Evolutionary conservation across 1,140 invertebrate species (phyloP).

Genomic region (Ephestia elutella): DNA sequence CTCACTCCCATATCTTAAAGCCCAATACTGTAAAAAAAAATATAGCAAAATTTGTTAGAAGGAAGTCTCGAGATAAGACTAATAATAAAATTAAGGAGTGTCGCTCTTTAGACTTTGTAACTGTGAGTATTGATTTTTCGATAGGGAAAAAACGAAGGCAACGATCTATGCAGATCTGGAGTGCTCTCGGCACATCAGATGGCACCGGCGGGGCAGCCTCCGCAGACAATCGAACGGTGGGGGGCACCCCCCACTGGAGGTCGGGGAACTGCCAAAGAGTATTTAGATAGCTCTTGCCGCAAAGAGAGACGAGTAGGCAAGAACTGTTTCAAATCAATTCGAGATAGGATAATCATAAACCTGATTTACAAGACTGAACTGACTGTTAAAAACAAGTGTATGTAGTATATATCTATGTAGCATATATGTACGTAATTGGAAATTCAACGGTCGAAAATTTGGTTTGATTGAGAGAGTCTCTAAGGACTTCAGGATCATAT

Average conservation of each 20-base stretch:
- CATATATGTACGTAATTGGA: too few relatives aligned
- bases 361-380: too few relatives aligned
- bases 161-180: conserved; percentile 74
- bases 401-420: too few relatives aligned
- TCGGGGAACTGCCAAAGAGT: conserved; percentile 61
- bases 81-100: conserved; percentile 55
- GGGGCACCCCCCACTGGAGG: conserved; percentile 55
- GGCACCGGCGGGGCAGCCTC: conserved; percentile 71
- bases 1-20: too few relatives aligned
- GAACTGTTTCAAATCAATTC: background rate
- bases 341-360: too few relatives aligned
- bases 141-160: conserved; percentile 74
- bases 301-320: background rate
- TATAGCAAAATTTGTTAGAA: too few relatives aligned
- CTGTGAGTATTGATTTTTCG: conserved; percentile 71
- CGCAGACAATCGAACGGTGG: conserved; percentile 71
- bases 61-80: conserved; percentile 8
- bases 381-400: too few relatives aligned
- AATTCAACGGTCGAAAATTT: too few relatives aligned
- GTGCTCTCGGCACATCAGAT: conserved; percentile 73
- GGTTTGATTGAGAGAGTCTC: too few relatives aligned
- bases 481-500: too few relatives aligned
- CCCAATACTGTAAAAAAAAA: too few relatives aligned
- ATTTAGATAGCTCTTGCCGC: conserved; percentile 16
- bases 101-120: conserved; percentile 59